phyloP scores from a whole-genome alignment of 1,140 invertebrate species.

The Temnothorax nylanderi region DNA sequence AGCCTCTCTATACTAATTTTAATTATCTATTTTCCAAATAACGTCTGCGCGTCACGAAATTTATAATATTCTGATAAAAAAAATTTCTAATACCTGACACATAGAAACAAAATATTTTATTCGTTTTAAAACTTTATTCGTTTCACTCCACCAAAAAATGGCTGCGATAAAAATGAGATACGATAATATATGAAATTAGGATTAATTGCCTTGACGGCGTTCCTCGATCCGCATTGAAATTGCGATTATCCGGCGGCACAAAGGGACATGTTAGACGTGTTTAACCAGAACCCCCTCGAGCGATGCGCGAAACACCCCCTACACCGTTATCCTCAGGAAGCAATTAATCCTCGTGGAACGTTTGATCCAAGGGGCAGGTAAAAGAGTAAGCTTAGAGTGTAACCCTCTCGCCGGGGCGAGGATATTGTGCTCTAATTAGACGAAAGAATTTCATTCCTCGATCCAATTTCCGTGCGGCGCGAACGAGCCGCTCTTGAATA shows the following conservation, averaged over 20 bases:
- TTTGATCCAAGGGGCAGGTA: conserved; percentile 55
- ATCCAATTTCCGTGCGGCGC: conserved; percentile 64
- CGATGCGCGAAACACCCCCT: conserved; percentile 36
- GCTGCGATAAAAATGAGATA: conserved; percentile 5
- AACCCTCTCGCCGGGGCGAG: conserved; percentile 30
- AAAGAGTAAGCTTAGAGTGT: conserved; percentile 39
- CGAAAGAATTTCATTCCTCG: conserved; percentile 68
- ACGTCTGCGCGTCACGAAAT: neutral
- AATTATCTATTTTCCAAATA: neutral
- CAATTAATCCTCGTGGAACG: conserved; percentile 66
- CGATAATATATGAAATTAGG: neutral
- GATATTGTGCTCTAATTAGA: conserved; percentile 68
- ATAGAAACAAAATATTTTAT: neutral
- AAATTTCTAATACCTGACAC: too few relatives aligned
- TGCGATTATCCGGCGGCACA: conserved; percentile 50
- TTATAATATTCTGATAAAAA: neutral
- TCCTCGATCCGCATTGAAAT: conserved; percentile 22
- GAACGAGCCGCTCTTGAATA: conserved; percentile 59
- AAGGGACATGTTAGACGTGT: conserved; percentile 47
- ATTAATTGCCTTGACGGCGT: conserved; percentile 6
- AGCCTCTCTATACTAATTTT: too few relatives aligned
- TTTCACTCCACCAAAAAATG: too few relatives aligned
- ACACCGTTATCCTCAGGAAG: conserved; percentile 40
- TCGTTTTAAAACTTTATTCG: neutral
- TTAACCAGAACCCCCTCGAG: conserved; percentile 39